Evolutionary conservation across 2,888 invertebrate genomes (phyloP), one percentile per base, ranked within the genome.

Genomic region (Lapara coniferarum): DNA sequence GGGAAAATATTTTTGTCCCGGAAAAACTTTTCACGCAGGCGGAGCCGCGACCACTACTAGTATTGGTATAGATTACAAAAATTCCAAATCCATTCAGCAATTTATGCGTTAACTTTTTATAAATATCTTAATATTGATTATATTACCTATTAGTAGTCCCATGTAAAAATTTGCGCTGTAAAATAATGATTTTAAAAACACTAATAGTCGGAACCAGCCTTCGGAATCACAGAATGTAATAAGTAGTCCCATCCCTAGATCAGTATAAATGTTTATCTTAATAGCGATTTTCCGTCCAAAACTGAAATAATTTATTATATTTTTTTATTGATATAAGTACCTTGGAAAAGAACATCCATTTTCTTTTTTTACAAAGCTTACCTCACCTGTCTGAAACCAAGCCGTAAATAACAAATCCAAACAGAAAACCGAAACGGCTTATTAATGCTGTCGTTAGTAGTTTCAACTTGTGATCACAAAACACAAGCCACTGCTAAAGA

Each of bases 401-500:
- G 2, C 93, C 93, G 68, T 85, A 90, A 70, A 89, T 89, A 10
- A 92, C 79, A 75, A 82, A 88, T 71, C 93, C 93, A 71, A 92
- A 91, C 68, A 88, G 81, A 5, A 87, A 79, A 16, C 92, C 93
- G 66, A 91, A 81, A 56, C 92, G 86, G 73, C 88, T 89, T 67
- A 92, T 86, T 56, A 92, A 86, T 49, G 91, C 82, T 7, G 87
- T 87, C 5, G 90, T 88, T 14, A 91, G 73, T 52, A 89, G 72
- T 74, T 87, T 87, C 69, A 84, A 73, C 53, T 86, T 83, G 52
- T 86, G 80, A 55, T 89, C 90, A 73, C 93, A 93, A 74, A 87
- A 89, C 55, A 91, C 81, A 16, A 87, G 75, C 91, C 92, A 92
- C 93, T 93, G 85, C 69, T 77, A 75, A 72, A 69, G 63, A 68